Percentiles rank a stretch among this genome's conserved stretches.
Conservation (phyloP, 2,797 vertebrate species). For the Babyrousa celebensis region DNA sequence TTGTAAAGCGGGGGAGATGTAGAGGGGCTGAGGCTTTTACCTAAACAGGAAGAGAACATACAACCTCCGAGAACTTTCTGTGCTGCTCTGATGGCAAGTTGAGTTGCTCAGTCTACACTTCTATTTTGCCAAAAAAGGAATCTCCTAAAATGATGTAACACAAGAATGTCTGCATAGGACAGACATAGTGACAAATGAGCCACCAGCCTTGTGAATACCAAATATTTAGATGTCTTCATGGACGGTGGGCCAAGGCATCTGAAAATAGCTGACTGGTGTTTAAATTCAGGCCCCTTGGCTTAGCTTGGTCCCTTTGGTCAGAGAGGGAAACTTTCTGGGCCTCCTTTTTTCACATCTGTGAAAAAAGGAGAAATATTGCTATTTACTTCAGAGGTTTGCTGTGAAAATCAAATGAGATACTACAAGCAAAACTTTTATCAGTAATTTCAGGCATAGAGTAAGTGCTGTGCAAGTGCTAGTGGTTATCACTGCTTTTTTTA, state of each 20-base stretch:
- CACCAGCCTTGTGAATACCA: rapidly evolving
- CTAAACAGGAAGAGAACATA: background rate
- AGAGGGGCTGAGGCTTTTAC: background rate
- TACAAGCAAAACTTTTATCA: background rate
- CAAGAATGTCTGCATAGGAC: background rate
- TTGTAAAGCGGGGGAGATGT: background rate
- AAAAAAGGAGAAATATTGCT: background rate
- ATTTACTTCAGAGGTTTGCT: background rate
- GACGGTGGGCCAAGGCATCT: rapidly evolving
- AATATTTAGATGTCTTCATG: background rate
- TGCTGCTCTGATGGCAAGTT: background rate
- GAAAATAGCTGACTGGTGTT: background rate
- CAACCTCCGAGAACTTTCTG: conserved; percentile 1
- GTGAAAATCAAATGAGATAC: background rate
- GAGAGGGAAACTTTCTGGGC: background rate
- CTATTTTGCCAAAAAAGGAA: conserved; percentile 68
- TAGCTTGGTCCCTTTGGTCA: background rate
- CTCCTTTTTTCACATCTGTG: background rate
- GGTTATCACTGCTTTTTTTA: background rate
- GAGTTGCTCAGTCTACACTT: background rate
- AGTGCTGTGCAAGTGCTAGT: too few species aligned
- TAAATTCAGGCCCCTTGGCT: background rate
- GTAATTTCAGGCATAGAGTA: background rate
- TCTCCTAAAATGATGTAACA: background rate
- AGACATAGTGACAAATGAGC: background rate